Percentiles rank a stretch among this genome's conserved stretches.
Conservation (phyloP, 2,113 vertebrate genomes). For the Cranoglanis bouderius region DNA sequence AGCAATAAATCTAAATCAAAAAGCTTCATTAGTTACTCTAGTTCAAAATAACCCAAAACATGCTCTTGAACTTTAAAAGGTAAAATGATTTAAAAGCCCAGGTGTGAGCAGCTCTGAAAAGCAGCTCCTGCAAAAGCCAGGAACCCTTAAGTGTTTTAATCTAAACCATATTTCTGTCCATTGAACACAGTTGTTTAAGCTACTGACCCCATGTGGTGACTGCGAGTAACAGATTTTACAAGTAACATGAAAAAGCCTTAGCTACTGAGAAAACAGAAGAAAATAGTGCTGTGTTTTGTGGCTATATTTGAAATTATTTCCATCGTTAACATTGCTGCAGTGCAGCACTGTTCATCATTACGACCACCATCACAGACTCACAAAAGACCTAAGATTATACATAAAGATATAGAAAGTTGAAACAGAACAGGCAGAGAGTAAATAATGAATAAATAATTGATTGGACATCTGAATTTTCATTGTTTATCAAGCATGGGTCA, state of each 20-base stretch:
- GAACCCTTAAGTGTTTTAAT: neutral
- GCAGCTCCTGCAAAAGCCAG: slow-evolving; percentile 10
- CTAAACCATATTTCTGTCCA: slow-evolving; percentile 22
- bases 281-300: neutral
- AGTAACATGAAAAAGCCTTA: neutral
- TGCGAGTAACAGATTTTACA: slow-evolving; percentile 13
- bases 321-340: neutral
- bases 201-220: slow-evolving; percentile 52
- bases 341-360: too few relatives aligned
- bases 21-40: neutral
- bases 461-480: neutral
- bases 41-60: neutral
- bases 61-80: neutral
- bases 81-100: neutral
- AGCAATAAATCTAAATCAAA: slow-evolving; percentile 9
- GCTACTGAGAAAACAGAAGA: neutral
- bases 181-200: slow-evolving; percentile 27
- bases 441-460: neutral
- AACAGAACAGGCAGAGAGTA: neutral
- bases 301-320: neutral
- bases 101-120: slow-evolving; percentile 7
- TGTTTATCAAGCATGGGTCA: neutral
- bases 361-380: neutral
- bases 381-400: neutral
- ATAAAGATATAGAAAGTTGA: neutral